Base-by-base conservation (phyloP, 1,140 invertebrate genomes). In the Pemphigus obesinymphae region DNA sequence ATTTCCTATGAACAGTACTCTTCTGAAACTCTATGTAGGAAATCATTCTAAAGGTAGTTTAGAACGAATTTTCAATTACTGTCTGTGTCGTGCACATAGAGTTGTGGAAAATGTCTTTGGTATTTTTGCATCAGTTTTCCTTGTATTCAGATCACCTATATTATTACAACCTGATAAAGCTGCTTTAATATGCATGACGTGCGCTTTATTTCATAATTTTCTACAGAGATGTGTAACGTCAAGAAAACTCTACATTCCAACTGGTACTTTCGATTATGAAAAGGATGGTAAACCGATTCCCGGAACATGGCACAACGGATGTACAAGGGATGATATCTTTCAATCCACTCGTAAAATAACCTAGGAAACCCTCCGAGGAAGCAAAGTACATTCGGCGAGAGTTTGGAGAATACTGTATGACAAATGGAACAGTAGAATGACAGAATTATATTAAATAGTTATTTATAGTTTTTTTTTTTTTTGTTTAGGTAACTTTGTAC, bases 11-110 rank as follows among this genome's bases (percentile, higher is more conserved):
- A 82, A 82, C 68, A 45, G 82, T 76, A 84, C 87, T 83, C 76
- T 89, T 37, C 85, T 89, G 86, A 88, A 88, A 84, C 88, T 88
- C 80, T 89, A 85, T 85, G 82, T 83, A 31, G 85, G 84, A 55
- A 84, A 84, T 48, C 83, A 85, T 58, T 82, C 85, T 53, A 82
- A 73, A 70, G 83, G 84, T 78, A 73, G 75, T 75, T 75, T 83
- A 75, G 63, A 88, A 85, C 31, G 84, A 78, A 85, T 85, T 34
- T 89, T 86, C 75, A 89, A 88, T 83, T 85, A 86, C 58, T 72
- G 86, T 82, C 68, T 84, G 5, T 83, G 53, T 3, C 68, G 84
- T 29, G 83, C 84, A 3, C 34, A 82, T 5, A 23, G 82, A 68
- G 23, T 82, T 45, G 82, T 87, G 10, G 87, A 88, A 83, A 88